A percentile compares a stretch with the other conserved stretches of the same genome.
phyloP scores from a whole-genome alignment of 2,888 invertebrate species.

The Mythimna ferrago region DNA sequence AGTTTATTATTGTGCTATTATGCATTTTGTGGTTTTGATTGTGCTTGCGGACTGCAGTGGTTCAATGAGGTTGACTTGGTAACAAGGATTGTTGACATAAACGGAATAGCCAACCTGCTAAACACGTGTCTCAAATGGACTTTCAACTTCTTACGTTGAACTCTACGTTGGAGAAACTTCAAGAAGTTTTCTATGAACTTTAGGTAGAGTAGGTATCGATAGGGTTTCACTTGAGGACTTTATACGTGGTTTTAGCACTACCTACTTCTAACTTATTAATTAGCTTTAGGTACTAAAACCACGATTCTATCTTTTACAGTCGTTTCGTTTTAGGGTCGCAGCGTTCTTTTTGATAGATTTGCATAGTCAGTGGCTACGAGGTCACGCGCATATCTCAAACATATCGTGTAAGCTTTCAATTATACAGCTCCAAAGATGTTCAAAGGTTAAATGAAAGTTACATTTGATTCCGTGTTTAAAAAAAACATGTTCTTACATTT shows the following conservation, averaged over 20 bases:
- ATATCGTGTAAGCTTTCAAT: constrained; percentile 58
- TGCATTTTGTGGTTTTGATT: constrained; percentile 58
- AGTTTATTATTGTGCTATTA: constrained; percentile 55
- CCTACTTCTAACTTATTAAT: neutral
- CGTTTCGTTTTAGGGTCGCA: constrained; percentile 1
- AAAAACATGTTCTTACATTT: constrained; percentile 22
- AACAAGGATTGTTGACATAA: constrained; percentile 51
- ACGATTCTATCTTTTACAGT: neutral
- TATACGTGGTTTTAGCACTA: neutral
- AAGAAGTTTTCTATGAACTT: constrained; percentile 26
- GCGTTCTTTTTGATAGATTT: constrained; percentile 52
- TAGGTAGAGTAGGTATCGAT: neutral
- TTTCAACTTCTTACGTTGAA: constrained; percentile 50
- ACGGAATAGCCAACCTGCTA: constrained; percentile 33
- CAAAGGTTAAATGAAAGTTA: constrained; percentile 65
- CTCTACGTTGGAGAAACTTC: constrained; percentile 26
- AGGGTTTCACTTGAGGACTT: constrained; percentile 5
- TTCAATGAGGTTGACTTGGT: constrained; percentile 58
- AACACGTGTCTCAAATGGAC: constrained; percentile 59
- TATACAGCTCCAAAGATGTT: constrained; percentile 42
- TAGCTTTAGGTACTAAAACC: neutral
- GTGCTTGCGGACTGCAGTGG: constrained; percentile 31
- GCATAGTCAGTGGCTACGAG: constrained; percentile 52
- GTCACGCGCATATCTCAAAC: constrained; percentile 58
- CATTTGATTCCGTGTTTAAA: constrained; percentile 48